A percentile compares a stretch with the other conserved stretches of the same genome.
Evolutionary conservation across 2,797 vertebrate genomes (phyloP).

Genomic region (Enoplosus armatus): DNA sequence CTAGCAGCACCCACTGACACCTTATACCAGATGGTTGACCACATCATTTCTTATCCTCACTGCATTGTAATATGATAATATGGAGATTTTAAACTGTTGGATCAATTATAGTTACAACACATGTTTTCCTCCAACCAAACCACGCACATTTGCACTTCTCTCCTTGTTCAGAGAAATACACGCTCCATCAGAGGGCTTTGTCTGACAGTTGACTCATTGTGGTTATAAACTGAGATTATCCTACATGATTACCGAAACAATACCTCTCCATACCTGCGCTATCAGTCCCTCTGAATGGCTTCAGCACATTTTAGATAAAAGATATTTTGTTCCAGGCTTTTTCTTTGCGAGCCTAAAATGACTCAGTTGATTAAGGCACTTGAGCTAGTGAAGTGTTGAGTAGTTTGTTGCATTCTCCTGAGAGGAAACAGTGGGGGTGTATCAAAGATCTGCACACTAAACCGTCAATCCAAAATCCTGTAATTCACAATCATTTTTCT

Average conservation of each 20-base stretch:
- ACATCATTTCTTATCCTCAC: conserved; percentile 10
- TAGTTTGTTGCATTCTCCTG: conserved; percentile 27
- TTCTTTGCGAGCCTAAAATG: conserved; percentile 36
- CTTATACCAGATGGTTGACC: not conserved
- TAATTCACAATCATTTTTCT: conserved; percentile 7
- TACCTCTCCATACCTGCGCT: conserved; percentile 23
- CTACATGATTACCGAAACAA: conserved; percentile 33
- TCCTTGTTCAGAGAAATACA: conserved; percentile 4
- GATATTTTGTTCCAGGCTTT: conserved; percentile 33
- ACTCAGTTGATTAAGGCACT: conserved; percentile 29
- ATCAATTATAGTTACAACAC: not conserved
- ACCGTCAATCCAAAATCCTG: not conserved
- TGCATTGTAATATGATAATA: not conserved
- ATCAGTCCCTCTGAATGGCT: conserved; percentile 34
- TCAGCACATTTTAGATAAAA: conserved; percentile 43
- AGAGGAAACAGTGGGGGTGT: conserved; percentile 31
- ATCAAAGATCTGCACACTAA: not conserved
- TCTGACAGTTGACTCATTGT: conserved; percentile 23
- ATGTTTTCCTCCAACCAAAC: conserved; percentile 9
- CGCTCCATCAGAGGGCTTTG: conserved; percentile 18
- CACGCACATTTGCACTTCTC: not conserved
- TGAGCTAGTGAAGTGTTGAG: conserved; percentile 20
- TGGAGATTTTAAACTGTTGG: not conserved
- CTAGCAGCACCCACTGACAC: conserved; percentile 56
- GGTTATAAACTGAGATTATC: conserved; percentile 48